phyloP scores from a whole-genome alignment of 2,888 invertebrate genomes.

The Eupithecia dodoneata region DNA sequence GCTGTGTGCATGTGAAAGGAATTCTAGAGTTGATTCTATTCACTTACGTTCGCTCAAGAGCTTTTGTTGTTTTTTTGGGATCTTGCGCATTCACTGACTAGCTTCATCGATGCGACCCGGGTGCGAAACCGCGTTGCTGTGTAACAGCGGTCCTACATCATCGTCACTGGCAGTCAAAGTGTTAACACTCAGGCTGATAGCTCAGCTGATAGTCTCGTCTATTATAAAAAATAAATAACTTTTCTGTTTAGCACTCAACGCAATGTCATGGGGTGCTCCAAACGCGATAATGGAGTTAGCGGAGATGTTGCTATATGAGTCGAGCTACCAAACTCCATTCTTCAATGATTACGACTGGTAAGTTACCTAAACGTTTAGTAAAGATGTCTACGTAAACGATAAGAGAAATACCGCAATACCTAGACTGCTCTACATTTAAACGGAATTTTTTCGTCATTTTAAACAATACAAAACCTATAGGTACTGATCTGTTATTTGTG shows the following conservation, averaged over 20 bases:
- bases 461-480: neutral
- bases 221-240: neutral
- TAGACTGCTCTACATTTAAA: neutral
- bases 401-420: neutral
- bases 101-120: neutral
- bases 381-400: neutral
- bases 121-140: no score
- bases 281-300: slow-evolving; percentile 71
- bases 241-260: slow-evolving; percentile 63
- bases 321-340: slow-evolving; percentile 75
- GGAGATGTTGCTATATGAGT: slow-evolving; percentile 69
- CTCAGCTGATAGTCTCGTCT: no score
- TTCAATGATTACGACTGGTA: slow-evolving; percentile 81
- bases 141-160: no score
- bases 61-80: no score
- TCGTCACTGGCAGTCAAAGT: no score
- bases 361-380: slow-evolving; percentile 24
- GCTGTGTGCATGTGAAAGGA: no score
- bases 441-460: neutral
- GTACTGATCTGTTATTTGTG: neutral
- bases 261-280: slow-evolving; percentile 77
- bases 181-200: no score
- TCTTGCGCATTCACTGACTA: no score
- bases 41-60: neutral
- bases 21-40: neutral